Conservation (phyloP, 2,888 invertebrate genomes). For the Pristionchus japonicus region DNA sequence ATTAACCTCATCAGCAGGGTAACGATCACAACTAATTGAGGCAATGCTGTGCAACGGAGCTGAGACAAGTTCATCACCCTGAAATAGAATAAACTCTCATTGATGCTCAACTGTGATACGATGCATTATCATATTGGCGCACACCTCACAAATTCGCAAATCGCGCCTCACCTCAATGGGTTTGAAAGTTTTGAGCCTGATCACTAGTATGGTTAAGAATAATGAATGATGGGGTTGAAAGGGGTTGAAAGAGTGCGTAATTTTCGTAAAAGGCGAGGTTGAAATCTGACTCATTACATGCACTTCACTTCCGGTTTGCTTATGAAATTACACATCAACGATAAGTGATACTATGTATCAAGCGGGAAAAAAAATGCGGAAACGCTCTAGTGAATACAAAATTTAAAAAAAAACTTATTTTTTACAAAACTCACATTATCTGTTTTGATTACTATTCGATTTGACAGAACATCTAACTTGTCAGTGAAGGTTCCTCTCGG, state of each 20-base stretch:
- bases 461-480: background rate
- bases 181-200: too few relatives aligned
- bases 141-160: background rate
- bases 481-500: background rate
- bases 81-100: background rate
- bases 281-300: background rate
- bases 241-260: background rate
- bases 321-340: too few relatives aligned
- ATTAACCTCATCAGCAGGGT: background rate
- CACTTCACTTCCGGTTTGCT: background rate
- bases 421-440: background rate
- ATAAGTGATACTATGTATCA: too few relatives aligned
- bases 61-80: background rate
- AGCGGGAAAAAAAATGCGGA: background rate
- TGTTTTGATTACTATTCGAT: background rate
- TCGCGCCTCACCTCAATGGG: background rate
- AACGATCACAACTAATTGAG: background rate
- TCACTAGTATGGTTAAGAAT: too few relatives aligned
- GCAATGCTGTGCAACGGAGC: slow-evolving; percentile 6
- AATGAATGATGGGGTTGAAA: background rate
- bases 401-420: background rate
- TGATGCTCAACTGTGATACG: background rate
- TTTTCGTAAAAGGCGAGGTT: background rate
- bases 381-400: background rate
- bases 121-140: background rate